Evolutionary conservation across 2,888 invertebrate species (phyloP), one percentile per base, ranked within the genome.

Genomic region (Ariolimax columbianus): DNA sequence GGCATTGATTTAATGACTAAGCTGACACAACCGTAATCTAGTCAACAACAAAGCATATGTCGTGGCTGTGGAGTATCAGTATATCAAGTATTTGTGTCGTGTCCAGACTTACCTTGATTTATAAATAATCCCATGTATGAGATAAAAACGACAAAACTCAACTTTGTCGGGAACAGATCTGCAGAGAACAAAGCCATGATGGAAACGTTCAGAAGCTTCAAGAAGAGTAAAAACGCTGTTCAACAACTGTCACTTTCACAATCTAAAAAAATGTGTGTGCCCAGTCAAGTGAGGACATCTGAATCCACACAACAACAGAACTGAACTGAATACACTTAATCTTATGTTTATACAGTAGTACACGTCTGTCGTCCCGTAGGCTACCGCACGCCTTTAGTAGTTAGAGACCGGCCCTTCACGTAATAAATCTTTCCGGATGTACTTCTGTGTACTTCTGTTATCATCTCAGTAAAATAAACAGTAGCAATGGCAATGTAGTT

Each of bases 91-190:
- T n/a, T n/a, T n/a, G n/a, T n/a, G n/a, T n/a, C n/a, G n/a, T n/a
- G n/a, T n/a, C n/a, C n/a, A n/a, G n/a, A 86, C 94, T 94, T 95
- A 98, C 98, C 98, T 96, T 98, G 98, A 93, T 97, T 97, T 82
- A 98, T 97, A 94, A 98, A 98, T 83, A 98, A 95, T 88, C 96
- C 96, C 95, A 98, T 97, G 92, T 98, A 98, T 43, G 97, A 95
- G 77, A 97, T 94, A 93, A 98, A 98, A 91, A 97, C 96, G 78
- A 97, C 94, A 91, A 96, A 96, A 92, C 97, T 97, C 92, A 96
- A 95, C 95, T 96, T 96, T 86, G 97, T 97, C 26, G 98, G 98
- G 95, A 98, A 98, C 89, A 98, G 95, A 93, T 97, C 97, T 80
- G 89, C 89, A 4, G 91, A 92, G 81, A 87, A 88, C 83, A 88